phyloP scores from a whole-genome alignment of 2,797 vertebrate genomes.

The Danio jaintianensis region DNA sequence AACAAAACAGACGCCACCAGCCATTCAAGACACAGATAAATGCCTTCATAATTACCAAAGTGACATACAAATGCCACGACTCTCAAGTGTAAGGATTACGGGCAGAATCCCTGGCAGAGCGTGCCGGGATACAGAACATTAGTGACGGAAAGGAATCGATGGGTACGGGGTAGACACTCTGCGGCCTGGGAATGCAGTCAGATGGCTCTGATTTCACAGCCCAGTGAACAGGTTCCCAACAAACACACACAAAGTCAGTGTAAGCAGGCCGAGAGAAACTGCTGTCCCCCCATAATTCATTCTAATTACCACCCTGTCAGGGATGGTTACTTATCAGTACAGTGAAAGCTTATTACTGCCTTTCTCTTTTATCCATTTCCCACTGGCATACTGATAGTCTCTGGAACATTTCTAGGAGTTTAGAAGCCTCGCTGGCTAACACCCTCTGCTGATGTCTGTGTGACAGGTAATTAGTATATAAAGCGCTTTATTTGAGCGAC shows the following conservation, averaged over 20 bases:
- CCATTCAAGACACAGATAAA: slow-evolving; percentile 35
- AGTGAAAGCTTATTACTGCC: slow-evolving; percentile 64
- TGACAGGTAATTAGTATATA: slow-evolving; percentile 66
- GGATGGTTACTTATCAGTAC: slow-evolving; percentile 61
- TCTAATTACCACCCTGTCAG: slow-evolving; percentile 67
- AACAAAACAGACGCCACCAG: slow-evolving; percentile 26
- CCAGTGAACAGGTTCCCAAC: slow-evolving; percentile 53
- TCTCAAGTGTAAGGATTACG: slow-evolving; percentile 22
- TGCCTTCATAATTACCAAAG: slow-evolving; percentile 28
- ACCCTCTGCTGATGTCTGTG: slow-evolving; percentile 54
- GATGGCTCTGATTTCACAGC: slow-evolving; percentile 62
- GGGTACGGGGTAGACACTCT: slow-evolving; percentile 31
- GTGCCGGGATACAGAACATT: slow-evolving; percentile 34
- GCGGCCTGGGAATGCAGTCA: slow-evolving; percentile 57
- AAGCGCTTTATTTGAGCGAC: slow-evolving; percentile 60
- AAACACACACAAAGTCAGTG: slow-evolving; percentile 55
- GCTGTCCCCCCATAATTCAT: slow-evolving; percentile 64
- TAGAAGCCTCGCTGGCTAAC: slow-evolving; percentile 47
- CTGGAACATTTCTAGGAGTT: slow-evolving; percentile 55
- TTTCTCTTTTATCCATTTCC: slow-evolving; percentile 59
- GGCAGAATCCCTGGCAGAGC: slow-evolving; percentile 8
- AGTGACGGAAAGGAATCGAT: slow-evolving; percentile 43
- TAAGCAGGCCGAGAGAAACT: slow-evolving; percentile 57
- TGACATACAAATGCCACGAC: slow-evolving; percentile 33
- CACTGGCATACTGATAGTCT: slow-evolving; percentile 55